phyloP scores from a whole-genome alignment of 2,888 invertebrate species.

The Apotomis capreana region DNA sequence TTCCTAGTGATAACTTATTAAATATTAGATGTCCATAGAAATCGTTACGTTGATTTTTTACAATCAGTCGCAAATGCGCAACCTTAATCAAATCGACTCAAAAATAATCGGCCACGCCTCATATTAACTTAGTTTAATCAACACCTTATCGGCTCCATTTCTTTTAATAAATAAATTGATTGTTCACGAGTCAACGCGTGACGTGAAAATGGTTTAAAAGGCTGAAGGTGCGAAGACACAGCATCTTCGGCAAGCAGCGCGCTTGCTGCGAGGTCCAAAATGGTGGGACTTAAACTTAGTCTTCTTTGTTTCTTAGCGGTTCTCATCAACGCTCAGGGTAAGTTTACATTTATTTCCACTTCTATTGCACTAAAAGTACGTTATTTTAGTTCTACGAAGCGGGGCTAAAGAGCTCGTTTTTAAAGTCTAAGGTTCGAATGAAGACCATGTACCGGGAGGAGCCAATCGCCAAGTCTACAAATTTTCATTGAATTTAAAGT shows the following conservation, averaged over 20 bases:
- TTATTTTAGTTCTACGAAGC: too few species aligned
- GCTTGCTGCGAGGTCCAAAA: conserved; percentile 57
- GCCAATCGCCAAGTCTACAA: too few species aligned
- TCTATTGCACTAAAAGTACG: not conserved
- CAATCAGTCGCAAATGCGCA: not conserved
- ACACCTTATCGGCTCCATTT: conserved; percentile 54
- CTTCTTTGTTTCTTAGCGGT: conserved; percentile 44
- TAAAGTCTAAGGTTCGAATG: too few species aligned
- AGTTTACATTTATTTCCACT: conserved; percentile 9
- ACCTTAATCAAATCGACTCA: not conserved
- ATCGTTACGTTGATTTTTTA: not conserved
- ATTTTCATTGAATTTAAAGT: too few species aligned
- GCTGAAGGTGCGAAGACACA: conserved; percentile 19
- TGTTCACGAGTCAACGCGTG: conserved; percentile 64
- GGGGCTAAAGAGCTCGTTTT: too few species aligned
- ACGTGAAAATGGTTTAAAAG: conserved; percentile 61
- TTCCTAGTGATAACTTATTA: too few species aligned
- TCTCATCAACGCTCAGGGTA: conserved; percentile 34
- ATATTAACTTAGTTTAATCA: conserved; percentile 50
- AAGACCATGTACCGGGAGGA: too few species aligned
- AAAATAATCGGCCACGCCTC: conserved; percentile 25
- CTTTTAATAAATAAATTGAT: conserved; percentile 72
- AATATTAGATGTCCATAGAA: too few species aligned
- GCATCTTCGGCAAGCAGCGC: conserved; percentile 65
- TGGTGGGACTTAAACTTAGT: conserved; percentile 45